Evolutionary conservation across 2,888 invertebrate genomes (phyloP), one percentile per base, ranked within the genome.

Genomic region (Hydraecia micacea): DNA sequence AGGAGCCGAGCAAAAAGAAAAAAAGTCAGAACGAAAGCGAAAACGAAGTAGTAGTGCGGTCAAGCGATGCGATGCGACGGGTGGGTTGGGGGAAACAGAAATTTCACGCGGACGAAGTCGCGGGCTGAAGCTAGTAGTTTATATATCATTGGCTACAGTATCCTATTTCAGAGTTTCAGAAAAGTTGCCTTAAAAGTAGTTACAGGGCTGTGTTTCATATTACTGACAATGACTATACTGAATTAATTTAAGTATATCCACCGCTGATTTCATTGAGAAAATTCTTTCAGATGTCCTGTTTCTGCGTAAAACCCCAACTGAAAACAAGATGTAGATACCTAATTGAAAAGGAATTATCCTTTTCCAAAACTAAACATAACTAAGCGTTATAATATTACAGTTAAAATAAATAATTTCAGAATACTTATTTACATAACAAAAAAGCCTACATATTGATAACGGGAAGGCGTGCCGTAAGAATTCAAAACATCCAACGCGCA

Each of bases 401-500:
- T 36, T 32, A 18, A 13, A 73, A 15, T 49, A 7, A 65, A 32
- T 18, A 9, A 15, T 46, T 36, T 66, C n/a, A n/a, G 18, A 11
- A 11, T 13, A 9, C 25, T 7, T 8, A 25, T 58, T 6, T 28
- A 36, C 15, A 18, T 28, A 7, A 25, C 28, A 3, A 46, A 32
- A 77, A 69, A 36, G 0, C 11, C 36, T 28, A 71, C 18, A 13
- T 63, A 21, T 72, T 58, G 52, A n/a, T n/a, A n/a, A n/a, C n/a
- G n/a, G n/a, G n/a, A n/a, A 49, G 28, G 15, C 25, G 58, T 79
- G 65, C 65, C 65, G 79, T 65, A 73, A 28, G 25, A 68, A 78
- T 70, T 62, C 68, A 21, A 66, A 73, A 71, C 55, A 42, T 70
- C 28, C n/a, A 80, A 62, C 18, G 89, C 86, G 85, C 81, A 88